A percentile compares a stretch with the other conserved stretches of the same genome.
These are phyloP conservation scores for Lagopus muta DNA, from an alignment of 2,113 vertebrate genomes.

Conservation along the genomic window DNA sequence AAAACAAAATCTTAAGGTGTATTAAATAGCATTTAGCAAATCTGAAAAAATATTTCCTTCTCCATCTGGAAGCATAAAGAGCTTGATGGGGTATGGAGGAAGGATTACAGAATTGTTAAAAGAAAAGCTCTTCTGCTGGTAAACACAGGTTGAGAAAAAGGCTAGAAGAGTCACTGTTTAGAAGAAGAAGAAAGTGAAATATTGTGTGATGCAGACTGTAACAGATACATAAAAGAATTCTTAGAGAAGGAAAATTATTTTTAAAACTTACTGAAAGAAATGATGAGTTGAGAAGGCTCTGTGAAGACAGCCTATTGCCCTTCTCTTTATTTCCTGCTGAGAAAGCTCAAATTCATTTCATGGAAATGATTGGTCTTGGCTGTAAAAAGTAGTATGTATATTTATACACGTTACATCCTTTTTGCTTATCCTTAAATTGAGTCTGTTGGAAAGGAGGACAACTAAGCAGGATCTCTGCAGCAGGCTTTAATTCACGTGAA, in stretches of 20 bases:
- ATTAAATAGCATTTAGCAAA: neutral
- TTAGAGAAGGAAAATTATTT: neutral
- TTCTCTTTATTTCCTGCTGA: conserved; percentile 13
- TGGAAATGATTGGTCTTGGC: neutral
- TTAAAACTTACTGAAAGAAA: neutral
- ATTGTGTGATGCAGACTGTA: neutral
- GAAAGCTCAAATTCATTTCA: neutral
- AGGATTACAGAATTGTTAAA: neutral
- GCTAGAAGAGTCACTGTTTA: neutral
- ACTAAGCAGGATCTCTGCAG: neutral
- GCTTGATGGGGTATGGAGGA: neutral
- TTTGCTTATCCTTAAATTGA: neutral
- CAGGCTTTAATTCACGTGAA: neutral
- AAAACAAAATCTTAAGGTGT: neutral
- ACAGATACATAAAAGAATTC: neutral
- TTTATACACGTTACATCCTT: neutral
- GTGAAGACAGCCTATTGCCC: neutral
- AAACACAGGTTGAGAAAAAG: neutral
- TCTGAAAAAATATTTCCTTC: neutral
- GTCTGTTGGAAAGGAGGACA: neutral
- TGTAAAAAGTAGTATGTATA: neutral
- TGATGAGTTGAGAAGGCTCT: neutral
- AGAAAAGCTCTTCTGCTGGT: neutral
- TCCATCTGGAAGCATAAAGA: neutral
- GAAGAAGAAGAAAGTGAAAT: neutral